Evolutionary conservation across 2,888 invertebrate genomes (phyloP).

Genomic region (Lasioglossum villosulum): DNA sequence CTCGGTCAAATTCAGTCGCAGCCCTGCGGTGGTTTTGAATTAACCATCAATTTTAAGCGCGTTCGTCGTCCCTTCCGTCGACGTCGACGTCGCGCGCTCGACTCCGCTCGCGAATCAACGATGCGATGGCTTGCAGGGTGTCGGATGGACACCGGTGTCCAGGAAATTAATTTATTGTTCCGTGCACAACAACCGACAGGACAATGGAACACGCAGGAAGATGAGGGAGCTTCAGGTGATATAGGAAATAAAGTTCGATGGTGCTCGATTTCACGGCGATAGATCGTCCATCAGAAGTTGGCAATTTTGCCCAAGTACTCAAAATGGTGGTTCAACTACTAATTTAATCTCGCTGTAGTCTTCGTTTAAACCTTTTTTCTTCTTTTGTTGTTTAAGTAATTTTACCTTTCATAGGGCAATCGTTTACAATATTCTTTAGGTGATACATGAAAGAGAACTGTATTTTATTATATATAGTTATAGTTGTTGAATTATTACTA

Average conservation of each 20-base stretch:
- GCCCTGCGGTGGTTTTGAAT: conserved; percentile 78
- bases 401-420: not conserved
- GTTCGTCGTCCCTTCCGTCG: conserved; percentile 66
- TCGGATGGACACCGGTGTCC: conserved; percentile 35
- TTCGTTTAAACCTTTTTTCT: not conserved
- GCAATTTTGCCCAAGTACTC: not conserved
- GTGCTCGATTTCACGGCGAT: not conserved
- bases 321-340: not conserved
- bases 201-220: not conserved
- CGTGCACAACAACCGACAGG: not conserved
- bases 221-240: not conserved
- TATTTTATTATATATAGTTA: too few species aligned
- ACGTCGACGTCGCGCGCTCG: conserved; percentile 10
- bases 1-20: conserved; percentile 77
- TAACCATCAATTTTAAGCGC: conserved; percentile 79
- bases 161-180: conserved; percentile 56
- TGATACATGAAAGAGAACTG: too few species aligned
- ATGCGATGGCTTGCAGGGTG: conserved; percentile 46
- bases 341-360: not conserved
- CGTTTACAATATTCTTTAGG: too few species aligned
- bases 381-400: not conserved
- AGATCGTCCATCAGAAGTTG: not conserved
- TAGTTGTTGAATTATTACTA: too few species aligned
- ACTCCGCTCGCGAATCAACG: not conserved
- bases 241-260: not conserved